Evolutionary conservation across 2,888 invertebrate species (phyloP), one percentile per base, ranked within the genome.

Genomic region (Sericinus montela): DNA sequence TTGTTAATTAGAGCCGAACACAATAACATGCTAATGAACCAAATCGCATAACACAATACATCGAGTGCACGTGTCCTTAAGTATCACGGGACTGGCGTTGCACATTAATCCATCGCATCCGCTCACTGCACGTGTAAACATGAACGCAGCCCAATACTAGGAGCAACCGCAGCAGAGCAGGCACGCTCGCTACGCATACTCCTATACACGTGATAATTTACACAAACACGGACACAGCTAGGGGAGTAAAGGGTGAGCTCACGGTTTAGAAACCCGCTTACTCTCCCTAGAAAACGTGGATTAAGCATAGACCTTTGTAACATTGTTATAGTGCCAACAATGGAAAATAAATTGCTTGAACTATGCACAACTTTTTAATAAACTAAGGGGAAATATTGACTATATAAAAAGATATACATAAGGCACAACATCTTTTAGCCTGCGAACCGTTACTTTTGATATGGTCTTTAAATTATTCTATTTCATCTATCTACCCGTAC

Each of bases 151-250:
- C 63, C 69, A 70, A 74, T 75, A 73, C 72, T 65, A 63, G 65
- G 61, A 54, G 59, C 65, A 61, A 80, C 78, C 80, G 66, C 80
- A 80, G 59, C 61, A 60, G 64, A 34, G 25, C 32, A 38, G 57
- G 63, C 68, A 63, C 61, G 63, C 62, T 59, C 30, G 30, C 55
- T 50, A 48, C 48, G 51, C 52, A 56, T 60, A 59, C 59, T 63
- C 65, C 62, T 63, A 60, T 71, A 70, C 71, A 68, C 74, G 75
- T 77, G 80, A 83, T 84, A 83, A 84, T 83, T 82, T 81, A 81
- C 75, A 70, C 69, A 65, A 65, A 72, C 73, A 69, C 65, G 65
- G 67, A 66, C 72, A 66, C 67, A 62, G 11, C 11, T 64, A 62
- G 41, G 37, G 30, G 5, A 30, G 19, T 16, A 53, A 48, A 51